phyloP scores from a whole-genome alignment of 2,113 vertebrate species.

The Crocuta crocuta region DNA sequence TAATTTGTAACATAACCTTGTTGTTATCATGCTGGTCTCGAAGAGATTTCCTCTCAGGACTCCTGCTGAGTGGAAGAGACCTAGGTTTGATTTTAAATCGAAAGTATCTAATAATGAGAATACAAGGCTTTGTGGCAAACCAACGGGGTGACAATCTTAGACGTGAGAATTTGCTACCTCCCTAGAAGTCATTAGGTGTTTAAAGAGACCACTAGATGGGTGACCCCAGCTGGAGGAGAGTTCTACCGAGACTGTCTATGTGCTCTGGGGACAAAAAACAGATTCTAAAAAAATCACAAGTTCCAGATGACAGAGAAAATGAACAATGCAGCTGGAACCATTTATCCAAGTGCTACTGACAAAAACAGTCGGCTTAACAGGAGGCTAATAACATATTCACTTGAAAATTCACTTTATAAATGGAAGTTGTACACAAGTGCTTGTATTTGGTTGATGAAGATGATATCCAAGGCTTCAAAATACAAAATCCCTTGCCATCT shows the following conservation, averaged over 20 bases:
- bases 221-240: background rate
- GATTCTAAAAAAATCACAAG: background rate
- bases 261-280: background rate
- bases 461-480: background rate
- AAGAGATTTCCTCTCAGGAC: background rate
- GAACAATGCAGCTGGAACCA: background rate
- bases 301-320: background rate
- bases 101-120: background rate
- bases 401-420: slow-evolving; percentile 23
- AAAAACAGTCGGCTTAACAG: background rate
- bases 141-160: background rate
- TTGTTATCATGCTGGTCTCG: background rate
- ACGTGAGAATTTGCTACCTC: background rate
- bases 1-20: background rate
- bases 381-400: background rate
- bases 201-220: background rate
- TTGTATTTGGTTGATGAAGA: background rate
- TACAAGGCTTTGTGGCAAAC: rapidly evolving
- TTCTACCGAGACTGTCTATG: background rate
- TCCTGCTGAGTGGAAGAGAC: background rate
- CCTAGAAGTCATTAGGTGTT: background rate
- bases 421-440: background rate
- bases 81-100: background rate
- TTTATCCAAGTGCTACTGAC: background rate
- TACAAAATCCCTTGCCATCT: background rate